Base-by-base conservation (phyloP, 2,113 vertebrate species). In the Brachypteracias leptosomus region DNA sequence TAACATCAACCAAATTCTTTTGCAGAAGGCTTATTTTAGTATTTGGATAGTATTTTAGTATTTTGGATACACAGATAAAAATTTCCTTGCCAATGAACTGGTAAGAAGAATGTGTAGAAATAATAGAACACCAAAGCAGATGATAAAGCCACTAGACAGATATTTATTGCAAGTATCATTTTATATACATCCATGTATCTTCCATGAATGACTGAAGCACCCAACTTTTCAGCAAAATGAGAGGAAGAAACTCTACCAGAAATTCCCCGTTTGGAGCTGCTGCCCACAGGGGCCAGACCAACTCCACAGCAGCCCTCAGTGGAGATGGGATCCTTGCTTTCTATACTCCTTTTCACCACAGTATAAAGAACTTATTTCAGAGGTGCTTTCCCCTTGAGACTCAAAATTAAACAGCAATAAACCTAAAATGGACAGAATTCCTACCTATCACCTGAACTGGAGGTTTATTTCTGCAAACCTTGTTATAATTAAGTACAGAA, bases 371-470 rank as follows among this genome's bases (percentile, higher is more conserved):
- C 11, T 42, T 55, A 28, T 33, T 77, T 76, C 65, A 77, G 46
- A 66, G 29, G 35, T 20, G 33, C 10, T 21, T 62, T 31, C 7
- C 21, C 4, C 17, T 51, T 62, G 15, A 77, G 57, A 77, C 19
- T 77, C 20, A 90, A 88, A 91, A 90, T 81, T 84, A 90, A 95
- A 90, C 4, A 84, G 38, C 61, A 70, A 42, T 67, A 91, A 85
- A 83, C 24, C 21, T 47, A 28, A 88, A 95, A 42, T 10, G 13
- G 63, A 83, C 12, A 57, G 38, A 85, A 93, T 80, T 54, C 16
- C 65, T 75, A 77, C 25, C n/a, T 83, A 68, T 20, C 68, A 42
- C 47, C 51, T 74, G 20, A 96, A 91, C 11, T 26, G 47, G 12
- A 20, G 49, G 22, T 11, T 84, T 71, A 88, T 33, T 96, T 89